Percentiles rank a stretch among this genome's conserved stretches.
Evolutionary conservation across 1,140 invertebrate genomes (phyloP).

Genomic region (Anadara kagoshimensis): DNA sequence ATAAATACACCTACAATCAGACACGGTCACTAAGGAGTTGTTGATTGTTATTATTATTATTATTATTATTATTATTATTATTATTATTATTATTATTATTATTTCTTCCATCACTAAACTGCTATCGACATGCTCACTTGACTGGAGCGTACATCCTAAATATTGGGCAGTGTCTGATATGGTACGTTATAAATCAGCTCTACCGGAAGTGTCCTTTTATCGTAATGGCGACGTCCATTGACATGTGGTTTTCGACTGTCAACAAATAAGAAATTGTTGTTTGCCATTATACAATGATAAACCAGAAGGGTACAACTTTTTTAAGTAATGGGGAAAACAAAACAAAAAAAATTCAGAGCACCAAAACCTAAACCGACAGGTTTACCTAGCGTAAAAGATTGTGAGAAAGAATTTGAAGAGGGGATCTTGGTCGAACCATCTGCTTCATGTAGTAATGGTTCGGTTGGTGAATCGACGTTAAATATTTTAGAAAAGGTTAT

Average conservation of each 20-base stretch:
- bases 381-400: slow-evolving; percentile 37
- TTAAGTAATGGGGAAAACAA: slow-evolving; percentile 33
- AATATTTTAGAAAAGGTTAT: not conserved
- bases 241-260: no score
- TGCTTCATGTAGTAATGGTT: slow-evolving; percentile 31
- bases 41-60: no score
- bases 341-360: slow-evolving; percentile 33
- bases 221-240: not conserved
- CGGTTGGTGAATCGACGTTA: not conserved
- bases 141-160: no score
- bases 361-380: slow-evolving; percentile 27
- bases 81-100: no score
- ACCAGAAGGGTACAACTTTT: not conserved
- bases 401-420: slow-evolving; percentile 22
- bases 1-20: no score
- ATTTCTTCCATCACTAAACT: no score
- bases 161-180: not conserved
- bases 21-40: no score
- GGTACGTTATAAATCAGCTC: not conserved
- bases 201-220: not conserved
- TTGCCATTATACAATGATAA: not conserved
- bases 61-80: no score
- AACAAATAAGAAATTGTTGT: not conserved
- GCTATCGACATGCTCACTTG: no score
- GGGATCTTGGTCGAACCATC: slow-evolving; percentile 3